phyloP scores from a whole-genome alignment of 2,797 vertebrate species.

The Silurus aristotelis region DNA sequence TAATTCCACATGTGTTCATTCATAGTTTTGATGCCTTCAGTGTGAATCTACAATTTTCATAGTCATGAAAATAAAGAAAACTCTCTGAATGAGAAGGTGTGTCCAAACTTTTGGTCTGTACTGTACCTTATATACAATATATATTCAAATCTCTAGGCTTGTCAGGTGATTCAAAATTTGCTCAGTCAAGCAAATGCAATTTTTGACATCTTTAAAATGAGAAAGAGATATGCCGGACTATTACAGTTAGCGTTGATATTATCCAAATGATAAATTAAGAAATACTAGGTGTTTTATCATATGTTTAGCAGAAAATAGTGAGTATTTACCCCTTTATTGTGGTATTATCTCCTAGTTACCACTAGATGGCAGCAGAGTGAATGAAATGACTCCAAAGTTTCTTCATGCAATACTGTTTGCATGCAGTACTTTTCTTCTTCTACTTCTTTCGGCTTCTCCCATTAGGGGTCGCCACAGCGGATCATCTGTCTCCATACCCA shows the following conservation, averaged over 20 bases:
- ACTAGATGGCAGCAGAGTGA: constrained; percentile 39
- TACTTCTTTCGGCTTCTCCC: no score
- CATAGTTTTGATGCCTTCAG: no score
- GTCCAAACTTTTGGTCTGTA: no score
- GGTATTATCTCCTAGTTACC: not conserved
- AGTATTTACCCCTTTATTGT: not conserved
- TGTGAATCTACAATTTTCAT: no score
- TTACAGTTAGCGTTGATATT: not conserved
- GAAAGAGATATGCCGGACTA: not conserved
- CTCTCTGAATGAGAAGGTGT: no score
- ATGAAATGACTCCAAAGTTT: not conserved
- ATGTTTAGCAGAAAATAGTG: not conserved
- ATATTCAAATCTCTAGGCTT: no score
- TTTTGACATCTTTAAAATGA: not conserved
- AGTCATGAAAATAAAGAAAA: no score
- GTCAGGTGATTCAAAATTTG: not conserved
- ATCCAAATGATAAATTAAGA: not conserved
- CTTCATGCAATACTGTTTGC: not conserved
- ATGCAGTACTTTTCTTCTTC: no score
- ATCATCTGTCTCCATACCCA: no score
- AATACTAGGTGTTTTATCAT: not conserved
- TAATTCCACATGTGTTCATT: no score
- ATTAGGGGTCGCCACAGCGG: no score
- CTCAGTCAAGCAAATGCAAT: not conserved
- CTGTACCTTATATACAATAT: not conserved